Base-by-base conservation (phyloP, 1,140 invertebrate species). In the Drosophila parabipectinata region DNA sequence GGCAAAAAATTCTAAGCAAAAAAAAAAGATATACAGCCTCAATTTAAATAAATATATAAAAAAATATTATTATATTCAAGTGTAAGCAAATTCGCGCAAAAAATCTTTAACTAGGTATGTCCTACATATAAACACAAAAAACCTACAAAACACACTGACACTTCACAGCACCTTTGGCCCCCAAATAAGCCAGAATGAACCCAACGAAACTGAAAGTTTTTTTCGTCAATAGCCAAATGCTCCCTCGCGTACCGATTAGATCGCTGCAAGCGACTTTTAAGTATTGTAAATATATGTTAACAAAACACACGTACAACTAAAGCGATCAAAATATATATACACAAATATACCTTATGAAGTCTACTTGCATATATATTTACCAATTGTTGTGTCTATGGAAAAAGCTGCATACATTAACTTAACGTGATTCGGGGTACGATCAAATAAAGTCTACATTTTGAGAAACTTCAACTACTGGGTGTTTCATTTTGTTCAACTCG, bases 71-170 rank as follows among this genome's bases (percentile, higher is more conserved):
- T 81, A 72, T 64, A 79, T 82, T 83, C 53, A 85, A 85, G 54
- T 74, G 62, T 79, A 76, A 66, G 77, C 59, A 61, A 77, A 77
- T 71, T 85, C 75, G 83, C 83, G 79, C 83, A 88, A 88, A 88
- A 90, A 90, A 90, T 90, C 88, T 90, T 90, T 90, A 69, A 81
- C 78, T 90, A 85, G 88, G 88, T 90, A 90, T 90, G 88, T 80
- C 79, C 72, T 73, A 75, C 53, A 71, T 45, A 60, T 10, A 55
- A 76, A 37, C 34, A 44, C 37, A 68, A 50, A 57, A 63, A 15
- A 47, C 18, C 9, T 21, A 53, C 44, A 41, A 6, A 45, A 15
- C 28, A 61, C 15, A 61, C 28, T 39, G 14, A 54, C 24, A 72
- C 18, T 28, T 47, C 24, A 12, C 44, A 45, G 28, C 4, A 59